Evolutionary conservation across 2,888 invertebrate genomes (phyloP).

Genomic region (Punctoribates punctum): DNA sequence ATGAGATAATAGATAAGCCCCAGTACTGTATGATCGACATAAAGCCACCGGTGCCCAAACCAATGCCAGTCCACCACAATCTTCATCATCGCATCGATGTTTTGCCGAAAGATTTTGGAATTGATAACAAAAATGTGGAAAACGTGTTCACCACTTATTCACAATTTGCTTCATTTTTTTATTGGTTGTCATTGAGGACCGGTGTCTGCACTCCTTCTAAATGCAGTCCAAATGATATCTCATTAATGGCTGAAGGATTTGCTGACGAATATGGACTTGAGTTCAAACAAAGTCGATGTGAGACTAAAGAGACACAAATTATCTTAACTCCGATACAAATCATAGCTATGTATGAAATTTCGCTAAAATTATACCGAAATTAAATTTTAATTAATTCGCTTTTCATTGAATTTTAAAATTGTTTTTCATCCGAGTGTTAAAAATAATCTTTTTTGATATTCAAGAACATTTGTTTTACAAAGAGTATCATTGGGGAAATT

Average conservation of each 20-base stretch:
- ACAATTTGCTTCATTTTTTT: slow-evolving; percentile 33
- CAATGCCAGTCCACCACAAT: slow-evolving; percentile 39
- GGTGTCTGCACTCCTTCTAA: slow-evolving; percentile 42
- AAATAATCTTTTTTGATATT: too few relatives aligned
- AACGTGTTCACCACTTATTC: background rate
- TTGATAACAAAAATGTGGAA: background rate
- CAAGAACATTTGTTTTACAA: too few relatives aligned
- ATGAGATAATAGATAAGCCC: background rate
- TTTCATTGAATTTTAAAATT: too few relatives aligned
- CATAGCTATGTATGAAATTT: too few relatives aligned
- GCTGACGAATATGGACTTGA: background rate
- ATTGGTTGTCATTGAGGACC: slow-evolving; percentile 41
- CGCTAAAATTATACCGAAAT: too few relatives aligned
- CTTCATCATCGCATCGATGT: slow-evolving; percentile 18
- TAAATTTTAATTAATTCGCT: too few relatives aligned
- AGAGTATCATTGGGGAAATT: too few relatives aligned
- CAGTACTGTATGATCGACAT: slow-evolving; percentile 40
- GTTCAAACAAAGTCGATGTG: background rate
- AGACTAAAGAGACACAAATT: background rate
- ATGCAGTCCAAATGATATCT: slow-evolving; percentile 39
- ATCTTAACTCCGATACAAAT: too few relatives aligned
- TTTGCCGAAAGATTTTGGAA: slow-evolving; percentile 15
- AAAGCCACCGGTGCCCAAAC: slow-evolving; percentile 15
- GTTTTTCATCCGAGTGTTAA: too few relatives aligned
- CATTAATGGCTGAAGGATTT: slow-evolving; percentile 27